These are phyloP conservation scores for Automeris io DNA, from an alignment of 2,888 invertebrate species.

Conservation along the genomic window DNA sequence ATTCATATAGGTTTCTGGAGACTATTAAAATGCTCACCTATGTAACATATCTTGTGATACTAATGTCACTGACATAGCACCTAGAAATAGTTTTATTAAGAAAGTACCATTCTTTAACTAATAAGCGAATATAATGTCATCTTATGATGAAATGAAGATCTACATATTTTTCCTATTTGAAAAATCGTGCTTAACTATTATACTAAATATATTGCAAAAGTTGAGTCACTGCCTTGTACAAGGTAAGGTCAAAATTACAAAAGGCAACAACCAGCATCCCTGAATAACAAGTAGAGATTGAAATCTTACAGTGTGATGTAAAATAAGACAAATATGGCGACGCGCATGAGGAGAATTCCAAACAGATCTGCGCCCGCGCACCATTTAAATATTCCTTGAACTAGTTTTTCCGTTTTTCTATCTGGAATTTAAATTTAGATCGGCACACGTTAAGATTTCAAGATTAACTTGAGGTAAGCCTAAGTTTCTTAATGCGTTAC, in stretches of 20 bases:
- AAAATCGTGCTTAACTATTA: constrained; percentile 2
- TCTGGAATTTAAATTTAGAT: constrained; percentile 14
- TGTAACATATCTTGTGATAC: no score
- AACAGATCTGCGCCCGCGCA: constrained; percentile 46
- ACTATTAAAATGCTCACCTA: no score
- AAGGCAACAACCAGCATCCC: constrained; percentile 41
- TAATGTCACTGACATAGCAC: no score
- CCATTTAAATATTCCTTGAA: constrained; percentile 29
- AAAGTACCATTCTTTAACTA: no score
- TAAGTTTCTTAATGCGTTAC: no score
- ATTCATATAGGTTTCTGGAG: no score
- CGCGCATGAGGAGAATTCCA: constrained; percentile 57
- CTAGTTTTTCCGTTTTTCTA: constrained; percentile 32
- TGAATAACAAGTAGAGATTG: constrained; percentile 65
- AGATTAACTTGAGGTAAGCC: constrained; percentile 5
- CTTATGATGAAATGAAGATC: neutral
- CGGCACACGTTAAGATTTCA: constrained; percentile 5
- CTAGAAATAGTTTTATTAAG: no score
- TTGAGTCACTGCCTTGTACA: constrained; percentile 29
- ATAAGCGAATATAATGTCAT: no score
- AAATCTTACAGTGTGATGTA: constrained; percentile 67
- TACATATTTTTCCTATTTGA: constrained; percentile 1
- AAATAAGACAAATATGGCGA: constrained; percentile 69
- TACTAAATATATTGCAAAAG: constrained; percentile 11
- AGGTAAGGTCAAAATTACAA: constrained; percentile 37